Evolutionary conservation across 2,888 invertebrate genomes (phyloP).

Genomic region (Caenorhabditis virilis): DNA sequence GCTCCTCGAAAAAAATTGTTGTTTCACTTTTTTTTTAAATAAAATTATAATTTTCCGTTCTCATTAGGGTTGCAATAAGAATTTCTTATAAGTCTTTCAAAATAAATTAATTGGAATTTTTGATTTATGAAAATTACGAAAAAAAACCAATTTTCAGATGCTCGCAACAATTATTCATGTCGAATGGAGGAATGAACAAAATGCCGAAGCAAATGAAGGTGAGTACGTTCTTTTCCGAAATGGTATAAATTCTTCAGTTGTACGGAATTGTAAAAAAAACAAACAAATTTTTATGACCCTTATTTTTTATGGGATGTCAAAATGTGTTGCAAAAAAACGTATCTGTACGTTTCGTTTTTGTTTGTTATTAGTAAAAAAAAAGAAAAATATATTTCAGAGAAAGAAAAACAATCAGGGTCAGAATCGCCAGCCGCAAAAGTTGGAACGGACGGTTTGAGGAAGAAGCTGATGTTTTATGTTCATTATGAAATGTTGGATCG

Average conservation of each 20-base stretch:
- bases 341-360: not conserved
- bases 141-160: constrained; percentile 8
- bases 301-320: too few species aligned
- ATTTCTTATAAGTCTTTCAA: too few species aligned
- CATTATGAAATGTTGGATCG: constrained; percentile 63
- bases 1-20: too few species aligned
- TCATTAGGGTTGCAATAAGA: too few species aligned
- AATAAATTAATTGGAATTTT: too few species aligned
- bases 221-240: not conserved
- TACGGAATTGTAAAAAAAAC: too few species aligned
- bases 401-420: not conserved
- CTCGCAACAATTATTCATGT: constrained; percentile 16
- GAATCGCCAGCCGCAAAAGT: not conserved
- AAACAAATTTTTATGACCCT: too few species aligned
- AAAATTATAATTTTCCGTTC: not conserved
- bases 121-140: not conserved
- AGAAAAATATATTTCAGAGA: not conserved
- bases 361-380: not conserved
- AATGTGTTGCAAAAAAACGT: not conserved
- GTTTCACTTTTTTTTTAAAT: not conserved
- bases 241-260: too few species aligned
- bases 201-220: not conserved
- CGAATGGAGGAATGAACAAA: constrained; percentile 3
- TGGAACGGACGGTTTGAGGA: not conserved
- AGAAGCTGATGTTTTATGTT: constrained; percentile 53